phyloP scores from a whole-genome alignment of 2,113 vertebrate genomes.

The Pycnonotus jocosus region DNA sequence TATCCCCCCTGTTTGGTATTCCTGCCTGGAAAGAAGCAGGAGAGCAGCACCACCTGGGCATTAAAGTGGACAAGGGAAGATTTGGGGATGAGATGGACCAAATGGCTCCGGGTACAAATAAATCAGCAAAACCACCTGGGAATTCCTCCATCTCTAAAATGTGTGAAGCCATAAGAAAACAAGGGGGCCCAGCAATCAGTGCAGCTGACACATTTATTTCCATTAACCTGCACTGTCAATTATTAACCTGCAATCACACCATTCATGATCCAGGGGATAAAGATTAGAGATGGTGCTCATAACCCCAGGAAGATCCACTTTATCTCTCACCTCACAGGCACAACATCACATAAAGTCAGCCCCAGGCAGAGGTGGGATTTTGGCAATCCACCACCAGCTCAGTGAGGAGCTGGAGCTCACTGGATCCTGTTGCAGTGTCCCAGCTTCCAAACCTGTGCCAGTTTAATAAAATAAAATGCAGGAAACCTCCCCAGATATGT shows the following conservation, averaged over 20 bases:
- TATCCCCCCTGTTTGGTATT: background rate
- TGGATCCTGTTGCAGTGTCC: background rate
- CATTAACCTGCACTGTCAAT: background rate
- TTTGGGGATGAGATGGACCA: background rate
- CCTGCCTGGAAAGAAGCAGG: background rate
- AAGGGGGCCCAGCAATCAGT: background rate
- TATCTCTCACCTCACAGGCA: background rate
- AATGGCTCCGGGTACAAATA: background rate
- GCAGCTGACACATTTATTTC: background rate
- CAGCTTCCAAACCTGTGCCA: background rate
- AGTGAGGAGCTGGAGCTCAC: background rate
- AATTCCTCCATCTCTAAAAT: background rate
- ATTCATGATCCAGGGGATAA: background rate
- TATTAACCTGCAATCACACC: background rate
- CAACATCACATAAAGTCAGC: accelerated
- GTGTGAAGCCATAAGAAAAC: background rate
- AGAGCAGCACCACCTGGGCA: background rate
- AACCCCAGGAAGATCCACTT: background rate
- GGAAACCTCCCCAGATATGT: background rate
- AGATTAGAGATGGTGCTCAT: background rate
- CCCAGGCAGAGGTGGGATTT: background rate
- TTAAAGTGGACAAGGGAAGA: background rate
- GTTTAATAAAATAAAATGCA: background rate
- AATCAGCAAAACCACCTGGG: background rate
- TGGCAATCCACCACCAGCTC: background rate